These are phyloP conservation scores for Agonum fuliginosum DNA, from an alignment of 2,888 invertebrate genomes.

Conservation along the genomic window DNA sequence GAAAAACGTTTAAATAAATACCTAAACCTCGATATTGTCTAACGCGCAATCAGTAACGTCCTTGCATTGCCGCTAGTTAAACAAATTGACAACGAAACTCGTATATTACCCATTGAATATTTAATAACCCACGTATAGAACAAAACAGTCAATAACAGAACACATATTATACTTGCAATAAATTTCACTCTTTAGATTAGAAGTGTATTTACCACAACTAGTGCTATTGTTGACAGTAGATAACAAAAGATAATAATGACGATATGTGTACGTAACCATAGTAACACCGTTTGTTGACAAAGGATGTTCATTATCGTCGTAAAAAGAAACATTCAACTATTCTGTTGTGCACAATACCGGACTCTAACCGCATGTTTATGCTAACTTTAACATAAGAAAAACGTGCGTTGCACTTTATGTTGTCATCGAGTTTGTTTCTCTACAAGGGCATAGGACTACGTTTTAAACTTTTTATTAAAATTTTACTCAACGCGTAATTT, in stretches of 20 bases:
- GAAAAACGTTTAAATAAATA: constrained; percentile 9
- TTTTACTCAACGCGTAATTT: too few species aligned
- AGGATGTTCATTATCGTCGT: constrained; percentile 20
- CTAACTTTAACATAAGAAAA: neutral
- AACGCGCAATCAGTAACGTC: constrained; percentile 6
- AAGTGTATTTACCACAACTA: constrained; percentile 14
- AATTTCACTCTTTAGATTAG: constrained; percentile 14
- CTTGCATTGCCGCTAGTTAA: constrained; percentile 4
- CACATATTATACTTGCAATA: constrained; percentile 11
- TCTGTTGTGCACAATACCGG: constrained; percentile 11
- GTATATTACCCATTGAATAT: constrained; percentile 26
- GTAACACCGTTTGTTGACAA: constrained; percentile 26
- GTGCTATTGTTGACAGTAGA: constrained; percentile 10
- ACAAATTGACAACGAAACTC: neutral
- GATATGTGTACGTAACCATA: constrained; percentile 26
- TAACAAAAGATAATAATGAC: constrained; percentile 20
- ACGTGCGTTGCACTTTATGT: constrained; percentile 6
- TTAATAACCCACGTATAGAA: neutral
- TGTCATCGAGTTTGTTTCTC: neutral
- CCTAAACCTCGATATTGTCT: neutral
- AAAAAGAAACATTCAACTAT: constrained; percentile 31
- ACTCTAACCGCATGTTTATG: constrained; percentile 8
- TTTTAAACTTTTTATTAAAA: neutral
- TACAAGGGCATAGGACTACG: constrained; percentile 1
- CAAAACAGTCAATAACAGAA: constrained; percentile 17